phyloP scores from a whole-genome alignment of 2,113 vertebrate genomes.

The Myrmophylax atrothorax region DNA sequence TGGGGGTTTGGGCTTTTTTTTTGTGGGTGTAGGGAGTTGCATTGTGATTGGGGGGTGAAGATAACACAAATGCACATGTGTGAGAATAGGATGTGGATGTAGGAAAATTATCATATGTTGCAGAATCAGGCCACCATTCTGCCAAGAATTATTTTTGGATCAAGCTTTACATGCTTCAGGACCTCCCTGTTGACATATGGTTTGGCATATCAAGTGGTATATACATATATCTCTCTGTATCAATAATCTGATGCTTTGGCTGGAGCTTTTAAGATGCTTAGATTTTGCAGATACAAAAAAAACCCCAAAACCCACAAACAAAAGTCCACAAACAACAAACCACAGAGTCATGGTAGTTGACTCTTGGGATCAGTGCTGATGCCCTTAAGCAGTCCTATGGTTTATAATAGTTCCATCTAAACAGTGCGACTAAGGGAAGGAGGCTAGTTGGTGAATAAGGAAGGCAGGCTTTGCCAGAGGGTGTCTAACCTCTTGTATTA shows the following conservation, averaged over 20 bases:
- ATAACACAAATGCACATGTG: not conserved
- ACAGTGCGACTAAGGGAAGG: not conserved
- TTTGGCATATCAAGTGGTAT: not conserved
- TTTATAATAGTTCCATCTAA: not conserved
- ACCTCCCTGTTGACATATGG: not conserved
- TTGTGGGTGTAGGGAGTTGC: not conserved
- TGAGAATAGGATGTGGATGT: not conserved
- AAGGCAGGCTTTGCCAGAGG: not conserved
- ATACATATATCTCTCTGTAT: not conserved
- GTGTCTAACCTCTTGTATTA: not conserved
- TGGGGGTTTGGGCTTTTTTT: not conserved
- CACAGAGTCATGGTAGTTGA: not conserved
- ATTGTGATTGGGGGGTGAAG: not conserved
- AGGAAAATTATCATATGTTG: not conserved
- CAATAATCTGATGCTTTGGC: not conserved
- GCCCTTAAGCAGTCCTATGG: not conserved
- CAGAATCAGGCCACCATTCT: not conserved
- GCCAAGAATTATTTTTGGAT: not conserved
- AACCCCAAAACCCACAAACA: no score
- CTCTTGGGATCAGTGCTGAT: not conserved
- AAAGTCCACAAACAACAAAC: not conserved
- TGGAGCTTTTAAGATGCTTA: not conserved
- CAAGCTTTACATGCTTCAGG: not conserved
- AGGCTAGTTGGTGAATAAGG: not conserved
- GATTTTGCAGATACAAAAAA: not conserved